Evolutionary conservation across 2,888 invertebrate species (phyloP).

Genomic region (Eupithecia centaureata): DNA sequence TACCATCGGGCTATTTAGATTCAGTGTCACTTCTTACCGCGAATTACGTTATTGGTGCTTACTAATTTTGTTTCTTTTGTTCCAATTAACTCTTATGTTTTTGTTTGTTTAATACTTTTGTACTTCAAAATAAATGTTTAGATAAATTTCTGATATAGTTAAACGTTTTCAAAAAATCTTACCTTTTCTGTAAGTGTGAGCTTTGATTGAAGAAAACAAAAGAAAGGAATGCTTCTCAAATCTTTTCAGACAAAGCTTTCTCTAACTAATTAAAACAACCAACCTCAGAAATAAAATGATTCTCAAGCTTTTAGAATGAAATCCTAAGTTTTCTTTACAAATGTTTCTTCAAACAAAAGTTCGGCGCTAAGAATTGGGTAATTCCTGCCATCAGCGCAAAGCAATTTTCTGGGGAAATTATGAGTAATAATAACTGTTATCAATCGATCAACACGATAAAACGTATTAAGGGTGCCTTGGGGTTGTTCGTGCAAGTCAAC

Average conservation of each 20-base stretch:
- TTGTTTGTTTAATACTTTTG: no score
- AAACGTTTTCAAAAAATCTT: neutral
- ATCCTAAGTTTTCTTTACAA: conserved; percentile 8
- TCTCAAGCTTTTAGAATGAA: neutral
- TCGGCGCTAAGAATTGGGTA: neutral
- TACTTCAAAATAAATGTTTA: no score
- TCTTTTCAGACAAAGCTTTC: neutral
- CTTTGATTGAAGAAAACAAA: neutral
- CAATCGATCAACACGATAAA: conserved; percentile 57
- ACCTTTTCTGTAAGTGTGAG: no score
- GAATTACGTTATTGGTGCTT: neutral
- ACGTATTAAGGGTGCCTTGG: conserved; percentile 54
- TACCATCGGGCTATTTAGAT: neutral
- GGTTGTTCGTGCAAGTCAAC: conserved; percentile 40
- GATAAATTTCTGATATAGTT: no score
- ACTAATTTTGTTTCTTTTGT: no score
- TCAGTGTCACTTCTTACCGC: neutral
- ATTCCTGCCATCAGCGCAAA: conserved; percentile 9
- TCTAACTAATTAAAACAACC: neutral
- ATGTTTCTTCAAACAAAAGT: neutral
- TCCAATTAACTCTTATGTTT: no score
- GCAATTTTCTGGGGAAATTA: conserved; percentile 11
- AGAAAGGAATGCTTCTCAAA: neutral
- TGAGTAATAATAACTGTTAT: conserved; percentile 55
- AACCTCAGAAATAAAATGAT: neutral